phyloP scores from a whole-genome alignment of 37 sponge, comb jelly and placozoan species.

The Lycopodina hypogea region DNA sequence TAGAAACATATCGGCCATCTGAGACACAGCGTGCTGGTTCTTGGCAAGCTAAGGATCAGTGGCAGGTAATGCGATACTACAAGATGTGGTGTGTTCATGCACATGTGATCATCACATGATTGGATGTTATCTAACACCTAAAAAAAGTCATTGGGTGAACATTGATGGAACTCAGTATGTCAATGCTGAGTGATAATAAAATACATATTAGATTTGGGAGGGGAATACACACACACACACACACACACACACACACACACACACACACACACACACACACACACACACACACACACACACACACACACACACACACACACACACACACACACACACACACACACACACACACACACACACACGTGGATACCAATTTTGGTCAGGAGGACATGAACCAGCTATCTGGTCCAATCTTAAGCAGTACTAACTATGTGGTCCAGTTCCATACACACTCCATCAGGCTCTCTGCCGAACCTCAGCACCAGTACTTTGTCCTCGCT shows the following conservation, averaged over 20 bases:
- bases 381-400: background rate
- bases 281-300: no score
- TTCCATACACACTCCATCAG: conserved; percentile 70
- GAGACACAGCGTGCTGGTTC: conserved; percentile 71
- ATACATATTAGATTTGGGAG: no score
- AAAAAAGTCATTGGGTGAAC: no score
- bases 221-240: no score
- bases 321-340: background rate
- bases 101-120: no score
- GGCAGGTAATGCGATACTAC: background rate
- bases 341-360: background rate
- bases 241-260: no score
- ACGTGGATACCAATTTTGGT: background rate
- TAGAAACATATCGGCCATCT: conserved; percentile 81
- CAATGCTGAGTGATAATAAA: no score
- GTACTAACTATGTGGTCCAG: conserved; percentile 90
- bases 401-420: background rate
- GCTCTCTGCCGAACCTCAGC: conserved; percentile 82
- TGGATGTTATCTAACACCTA: no score
- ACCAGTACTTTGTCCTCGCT: conserved; percentile 84
- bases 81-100: background rate
- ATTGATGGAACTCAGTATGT: no score
- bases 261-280: no score
- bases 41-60: conserved; percentile 70
- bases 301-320: conserved; percentile 2